These are phyloP conservation scores for Tenthredo livida DNA, from an alignment of 2,888 invertebrate species.

Conservation along the genomic window DNA sequence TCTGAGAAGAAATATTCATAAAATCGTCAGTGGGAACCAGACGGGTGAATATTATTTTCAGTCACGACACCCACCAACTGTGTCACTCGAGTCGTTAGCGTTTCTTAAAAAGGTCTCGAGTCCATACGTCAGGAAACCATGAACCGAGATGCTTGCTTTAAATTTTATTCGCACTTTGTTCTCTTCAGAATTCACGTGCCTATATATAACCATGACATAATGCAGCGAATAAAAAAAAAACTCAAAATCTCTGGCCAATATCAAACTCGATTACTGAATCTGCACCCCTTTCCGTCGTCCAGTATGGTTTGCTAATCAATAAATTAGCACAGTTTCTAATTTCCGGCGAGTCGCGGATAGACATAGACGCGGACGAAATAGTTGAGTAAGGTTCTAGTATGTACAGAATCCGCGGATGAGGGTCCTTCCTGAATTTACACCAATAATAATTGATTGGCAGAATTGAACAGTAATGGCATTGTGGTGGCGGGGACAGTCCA, in stretches of 20 bases:
- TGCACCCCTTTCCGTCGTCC: background rate
- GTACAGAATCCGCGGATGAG: background rate
- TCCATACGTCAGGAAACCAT: background rate
- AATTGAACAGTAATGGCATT: conserved; percentile 42
- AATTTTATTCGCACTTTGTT: background rate
- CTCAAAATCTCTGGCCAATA: background rate
- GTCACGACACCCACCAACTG: background rate
- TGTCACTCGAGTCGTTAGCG: conserved; percentile 39
- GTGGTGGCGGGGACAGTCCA: conserved; percentile 1
- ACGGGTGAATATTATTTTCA: conserved; percentile 16
- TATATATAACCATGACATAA: background rate
- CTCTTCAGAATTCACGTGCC: background rate
- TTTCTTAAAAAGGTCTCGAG: conserved; percentile 16
- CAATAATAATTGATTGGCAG: conserved; percentile 46
- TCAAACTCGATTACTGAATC: background rate
- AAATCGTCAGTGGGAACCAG: conserved; percentile 29
- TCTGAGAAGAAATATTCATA: conserved; percentile 40
- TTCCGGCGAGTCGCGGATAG: conserved; percentile 58
- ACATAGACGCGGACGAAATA: conserved; percentile 9
- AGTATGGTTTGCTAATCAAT: conserved; percentile 35
- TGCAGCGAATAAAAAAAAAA: background rate
- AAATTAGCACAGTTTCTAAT: conserved; percentile 65
- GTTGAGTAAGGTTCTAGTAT: conserved; percentile 3
- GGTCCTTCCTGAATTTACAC: conserved; percentile 15
- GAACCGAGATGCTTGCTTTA: background rate